These are phyloP conservation scores for Matsumyia berberina DNA, from an alignment of 2,888 invertebrate genomes.

Conservation along the genomic window DNA sequence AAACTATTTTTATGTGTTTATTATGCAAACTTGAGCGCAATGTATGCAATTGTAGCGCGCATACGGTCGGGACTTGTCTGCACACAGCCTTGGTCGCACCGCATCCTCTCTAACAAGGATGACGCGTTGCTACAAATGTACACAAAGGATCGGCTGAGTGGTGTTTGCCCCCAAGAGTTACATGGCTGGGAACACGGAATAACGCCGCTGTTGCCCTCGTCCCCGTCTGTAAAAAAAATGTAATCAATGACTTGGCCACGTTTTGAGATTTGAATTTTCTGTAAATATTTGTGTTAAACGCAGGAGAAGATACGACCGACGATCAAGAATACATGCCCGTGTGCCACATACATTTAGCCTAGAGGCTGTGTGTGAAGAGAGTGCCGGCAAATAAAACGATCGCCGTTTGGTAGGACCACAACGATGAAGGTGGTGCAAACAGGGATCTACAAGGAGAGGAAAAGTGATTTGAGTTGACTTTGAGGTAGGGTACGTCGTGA, in stretches of 20 bases:
- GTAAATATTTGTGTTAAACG: conserved; percentile 65
- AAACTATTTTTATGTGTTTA: conserved; percentile 63
- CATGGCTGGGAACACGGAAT: conserved; percentile 38
- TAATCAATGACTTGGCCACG: conserved; percentile 65
- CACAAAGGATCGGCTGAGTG: conserved; percentile 53
- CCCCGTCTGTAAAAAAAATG: conserved; percentile 34
- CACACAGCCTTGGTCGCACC: neutral
- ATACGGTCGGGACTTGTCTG: conserved; percentile 29
- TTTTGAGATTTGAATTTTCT: conserved; percentile 68
- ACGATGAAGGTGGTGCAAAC: neutral
- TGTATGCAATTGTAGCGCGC: conserved; percentile 46
- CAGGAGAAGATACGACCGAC: conserved; percentile 3
- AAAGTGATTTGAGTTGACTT: conserved; percentile 34
- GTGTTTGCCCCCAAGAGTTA: conserved; percentile 59
- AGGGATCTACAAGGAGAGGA: neutral
- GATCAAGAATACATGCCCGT: conserved; percentile 3
- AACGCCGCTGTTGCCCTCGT: conserved; percentile 11
- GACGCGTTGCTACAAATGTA: conserved; percentile 68
- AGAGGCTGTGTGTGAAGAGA: conserved; percentile 12
- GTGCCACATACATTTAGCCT: conserved; percentile 17
- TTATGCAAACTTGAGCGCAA: conserved; percentile 59
- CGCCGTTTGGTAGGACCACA: neutral
- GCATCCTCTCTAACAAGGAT: conserved; percentile 39
- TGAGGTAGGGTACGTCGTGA: conserved; percentile 4
- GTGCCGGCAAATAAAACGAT: conserved; percentile 18